Conservation (phyloP, 2,797 vertebrate species). For the Chelidonichthys spinosus region DNA sequence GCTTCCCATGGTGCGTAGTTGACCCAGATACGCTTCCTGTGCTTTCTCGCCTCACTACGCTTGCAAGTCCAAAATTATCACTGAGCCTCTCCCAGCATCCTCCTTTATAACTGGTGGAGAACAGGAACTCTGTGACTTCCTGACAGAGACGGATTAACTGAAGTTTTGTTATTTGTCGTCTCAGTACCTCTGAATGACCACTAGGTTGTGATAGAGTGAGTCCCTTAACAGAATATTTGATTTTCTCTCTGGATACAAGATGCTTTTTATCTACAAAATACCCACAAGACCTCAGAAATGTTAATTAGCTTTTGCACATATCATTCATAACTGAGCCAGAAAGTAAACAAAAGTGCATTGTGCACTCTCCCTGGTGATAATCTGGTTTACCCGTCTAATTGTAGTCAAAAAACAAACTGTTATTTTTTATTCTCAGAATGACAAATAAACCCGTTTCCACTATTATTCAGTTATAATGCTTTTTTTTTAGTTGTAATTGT, state of each 20-base stretch:
- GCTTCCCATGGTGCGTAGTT: conserved; percentile 68
- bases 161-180: not conserved
- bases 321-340: not conserved
- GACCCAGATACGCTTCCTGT: conserved; percentile 77
- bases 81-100: conserved; percentile 53
- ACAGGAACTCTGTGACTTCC: conserved; percentile 67
- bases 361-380: not conserved
- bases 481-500: not conserved
- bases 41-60: conserved; percentile 39
- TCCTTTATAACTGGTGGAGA: conserved; percentile 65
- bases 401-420: not conserved
- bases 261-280: conserved; percentile 3
- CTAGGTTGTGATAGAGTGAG: conserved; percentile 9
- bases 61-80: conserved; percentile 33
- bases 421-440: conserved; percentile 3
- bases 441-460: not conserved
- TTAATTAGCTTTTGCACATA: not conserved
- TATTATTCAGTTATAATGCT: not conserved
- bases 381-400: not conserved
- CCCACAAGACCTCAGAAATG: not conserved
- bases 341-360: not conserved
- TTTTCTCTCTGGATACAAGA: not conserved
- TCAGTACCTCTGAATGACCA: conserved; percentile 42
- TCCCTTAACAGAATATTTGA: not conserved
- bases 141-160: conserved; percentile 5